Percentiles rank a stretch among this genome's conserved stretches.
These are phyloP conservation scores for Gnatocerus cornutus DNA, from an alignment of 2,888 invertebrate species.

Conservation along the genomic window DNA sequence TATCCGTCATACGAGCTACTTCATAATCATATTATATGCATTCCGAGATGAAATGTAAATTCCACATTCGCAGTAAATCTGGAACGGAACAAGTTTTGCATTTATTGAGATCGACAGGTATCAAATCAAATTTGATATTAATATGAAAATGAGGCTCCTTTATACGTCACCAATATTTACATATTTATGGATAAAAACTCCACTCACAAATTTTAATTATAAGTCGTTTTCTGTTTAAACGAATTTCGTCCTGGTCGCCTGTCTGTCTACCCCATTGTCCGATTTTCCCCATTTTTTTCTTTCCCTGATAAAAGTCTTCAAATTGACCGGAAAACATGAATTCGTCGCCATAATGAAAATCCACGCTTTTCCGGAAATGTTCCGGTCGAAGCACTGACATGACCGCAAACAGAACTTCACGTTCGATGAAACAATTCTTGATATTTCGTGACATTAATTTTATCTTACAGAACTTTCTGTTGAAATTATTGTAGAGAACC, in stretches of 20 bases:
- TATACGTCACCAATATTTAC: constrained; percentile 6
- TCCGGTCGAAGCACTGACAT: neutral
- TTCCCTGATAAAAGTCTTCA: constrained; percentile 1
- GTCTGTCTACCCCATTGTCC: neutral
- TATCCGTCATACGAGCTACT: constrained; percentile 18
- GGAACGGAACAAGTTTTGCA: constrained; percentile 29
- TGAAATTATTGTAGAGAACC: neutral
- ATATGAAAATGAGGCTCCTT: constrained; percentile 27
- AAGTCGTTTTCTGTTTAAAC: neutral
- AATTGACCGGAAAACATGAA: constrained; percentile 21
- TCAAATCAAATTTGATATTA: constrained; percentile 25
- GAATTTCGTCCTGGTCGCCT: neutral
- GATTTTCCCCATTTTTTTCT: neutral
- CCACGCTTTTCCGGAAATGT: constrained; percentile 9
- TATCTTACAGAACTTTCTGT: neutral
- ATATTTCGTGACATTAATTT: constrained; percentile 10
- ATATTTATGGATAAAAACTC: constrained; percentile 14
- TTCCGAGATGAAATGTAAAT: constrained; percentile 38
- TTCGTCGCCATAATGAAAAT: constrained; percentile 7
- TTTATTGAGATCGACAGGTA: constrained; percentile 38
- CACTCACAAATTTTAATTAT: constrained; percentile 3
- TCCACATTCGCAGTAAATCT: constrained; percentile 28
- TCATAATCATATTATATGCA: constrained; percentile 39
- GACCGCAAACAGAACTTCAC: constrained; percentile 3
- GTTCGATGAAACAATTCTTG: constrained; percentile 1